Evolutionary conservation across 2,113 vertebrate genomes (phyloP).

Genomic region (Paracanthobrama guichenoti): DNA sequence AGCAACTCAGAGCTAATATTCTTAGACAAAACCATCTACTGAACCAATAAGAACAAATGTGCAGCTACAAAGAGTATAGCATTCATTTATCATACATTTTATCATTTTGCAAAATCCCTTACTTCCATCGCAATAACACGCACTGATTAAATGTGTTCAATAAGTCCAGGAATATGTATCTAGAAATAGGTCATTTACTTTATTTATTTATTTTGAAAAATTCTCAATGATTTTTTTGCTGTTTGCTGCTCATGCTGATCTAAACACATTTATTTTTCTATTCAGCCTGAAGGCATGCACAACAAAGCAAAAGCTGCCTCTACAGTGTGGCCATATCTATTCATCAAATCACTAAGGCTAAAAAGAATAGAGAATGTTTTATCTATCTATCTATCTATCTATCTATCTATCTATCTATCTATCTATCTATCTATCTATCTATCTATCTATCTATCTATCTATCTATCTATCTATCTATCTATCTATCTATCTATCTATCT

Average conservation of each 20-base stretch:
- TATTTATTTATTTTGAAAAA: background rate
- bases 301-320: slow-evolving; percentile 15
- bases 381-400: background rate
- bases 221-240: background rate
- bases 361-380: background rate
- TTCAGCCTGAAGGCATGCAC: slow-evolving; percentile 11
- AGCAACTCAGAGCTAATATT: background rate
- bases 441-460: background rate
- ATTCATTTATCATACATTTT: background rate
- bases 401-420: background rate
- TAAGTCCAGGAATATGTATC: background rate
- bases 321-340: slow-evolving; percentile 1
- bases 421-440: background rate
- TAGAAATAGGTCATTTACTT: background rate
- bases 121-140: background rate
- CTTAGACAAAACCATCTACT: background rate
- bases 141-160: background rate
- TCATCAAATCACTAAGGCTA: slow-evolving; percentile 9
- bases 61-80: background rate
- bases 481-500: too few relatives aligned
- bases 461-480: too few relatives aligned
- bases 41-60: background rate
- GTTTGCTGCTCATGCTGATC: slow-evolving; percentile 27
- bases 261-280: slow-evolving; percentile 23
- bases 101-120: background rate